phyloP scores from a whole-genome alignment of 2,113 vertebrate species.

The Procavia capensis region DNA sequence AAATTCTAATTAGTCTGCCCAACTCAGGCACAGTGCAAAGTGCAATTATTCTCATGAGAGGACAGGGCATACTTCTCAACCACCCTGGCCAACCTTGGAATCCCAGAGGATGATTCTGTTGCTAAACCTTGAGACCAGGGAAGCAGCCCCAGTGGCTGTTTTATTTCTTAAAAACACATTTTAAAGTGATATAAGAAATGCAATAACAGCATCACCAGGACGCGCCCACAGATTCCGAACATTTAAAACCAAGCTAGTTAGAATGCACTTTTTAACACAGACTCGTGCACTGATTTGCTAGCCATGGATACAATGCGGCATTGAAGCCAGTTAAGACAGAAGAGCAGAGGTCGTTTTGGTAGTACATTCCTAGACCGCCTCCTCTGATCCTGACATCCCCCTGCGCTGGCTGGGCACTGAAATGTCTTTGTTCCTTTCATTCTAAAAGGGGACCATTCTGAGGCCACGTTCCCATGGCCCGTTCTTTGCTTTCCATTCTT shows the following conservation, averaged over 20 bases:
- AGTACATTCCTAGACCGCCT: background rate
- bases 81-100: background rate
- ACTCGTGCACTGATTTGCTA: background rate
- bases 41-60: background rate
- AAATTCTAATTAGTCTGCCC: slow-evolving; percentile 15
- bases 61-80: background rate
- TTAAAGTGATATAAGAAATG: background rate
- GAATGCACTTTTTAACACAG: background rate
- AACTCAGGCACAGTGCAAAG: background rate
- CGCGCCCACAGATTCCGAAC: slow-evolving; percentile 26
- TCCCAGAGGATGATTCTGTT: background rate
- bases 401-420: background rate
- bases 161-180: background rate
- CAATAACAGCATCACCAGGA: background rate
- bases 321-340: background rate
- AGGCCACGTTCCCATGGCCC: background rate
- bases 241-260: slow-evolving; percentile 39
- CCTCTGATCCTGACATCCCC: background rate
- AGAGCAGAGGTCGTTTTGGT: background rate
- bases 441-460: slow-evolving; percentile 23
- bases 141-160: background rate
- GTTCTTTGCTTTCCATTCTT: background rate
- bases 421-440: background rate
- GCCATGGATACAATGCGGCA: slow-evolving; percentile 53
- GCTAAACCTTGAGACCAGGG: background rate